phyloP scores from a whole-genome alignment of 1,140 invertebrate species.

The Halesus radiatus region DNA sequence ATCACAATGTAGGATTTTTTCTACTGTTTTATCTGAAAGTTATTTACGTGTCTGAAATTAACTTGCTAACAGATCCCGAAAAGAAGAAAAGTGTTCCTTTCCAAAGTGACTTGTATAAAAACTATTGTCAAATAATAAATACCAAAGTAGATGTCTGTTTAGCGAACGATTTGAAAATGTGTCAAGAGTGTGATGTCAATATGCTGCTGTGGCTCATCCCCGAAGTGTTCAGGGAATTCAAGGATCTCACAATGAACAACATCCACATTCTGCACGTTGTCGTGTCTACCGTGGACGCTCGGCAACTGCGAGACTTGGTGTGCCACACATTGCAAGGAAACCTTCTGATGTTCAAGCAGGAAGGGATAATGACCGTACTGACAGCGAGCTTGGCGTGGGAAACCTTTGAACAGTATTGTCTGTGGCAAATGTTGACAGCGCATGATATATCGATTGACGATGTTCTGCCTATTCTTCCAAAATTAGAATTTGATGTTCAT shows the following conservation, averaged over 20 bases:
- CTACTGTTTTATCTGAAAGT: slow-evolving; percentile 77
- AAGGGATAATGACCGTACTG: slow-evolving; percentile 79
- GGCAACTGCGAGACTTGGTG: slow-evolving; percentile 90
- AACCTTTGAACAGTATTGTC: slow-evolving; percentile 95
- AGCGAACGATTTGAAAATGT: slow-evolving; percentile 84
- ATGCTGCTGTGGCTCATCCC: slow-evolving; percentile 92
- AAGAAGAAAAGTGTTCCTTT: slow-evolving; percentile 79
- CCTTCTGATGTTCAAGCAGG: slow-evolving; percentile 84
- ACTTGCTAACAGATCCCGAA: slow-evolving; percentile 63
- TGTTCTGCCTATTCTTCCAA: slow-evolving; percentile 90
- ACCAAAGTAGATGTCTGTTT: slow-evolving; percentile 85
- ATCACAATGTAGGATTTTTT: slow-evolving; percentile 85
- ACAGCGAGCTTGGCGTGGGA: slow-evolving; percentile 94
- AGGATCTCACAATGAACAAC: slow-evolving; percentile 88
- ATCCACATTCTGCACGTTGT: slow-evolving; percentile 88
- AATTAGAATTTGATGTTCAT: slow-evolving; percentile 89
- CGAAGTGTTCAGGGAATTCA: slow-evolving; percentile 92
- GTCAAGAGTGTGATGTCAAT: slow-evolving; percentile 89
- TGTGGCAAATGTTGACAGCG: slow-evolving; percentile 95
- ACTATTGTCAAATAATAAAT: slow-evolving; percentile 86
- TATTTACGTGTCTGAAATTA: slow-evolving; percentile 64
- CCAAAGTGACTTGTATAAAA: slow-evolving; percentile 87
- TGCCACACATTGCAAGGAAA: slow-evolving; percentile 93
- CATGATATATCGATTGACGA: slow-evolving; percentile 93
- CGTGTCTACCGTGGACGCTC: slow-evolving; percentile 89